Evolutionary conservation across 2,113 vertebrate genomes (phyloP).

Genomic region (Aptenodytes patagonicus): DNA sequence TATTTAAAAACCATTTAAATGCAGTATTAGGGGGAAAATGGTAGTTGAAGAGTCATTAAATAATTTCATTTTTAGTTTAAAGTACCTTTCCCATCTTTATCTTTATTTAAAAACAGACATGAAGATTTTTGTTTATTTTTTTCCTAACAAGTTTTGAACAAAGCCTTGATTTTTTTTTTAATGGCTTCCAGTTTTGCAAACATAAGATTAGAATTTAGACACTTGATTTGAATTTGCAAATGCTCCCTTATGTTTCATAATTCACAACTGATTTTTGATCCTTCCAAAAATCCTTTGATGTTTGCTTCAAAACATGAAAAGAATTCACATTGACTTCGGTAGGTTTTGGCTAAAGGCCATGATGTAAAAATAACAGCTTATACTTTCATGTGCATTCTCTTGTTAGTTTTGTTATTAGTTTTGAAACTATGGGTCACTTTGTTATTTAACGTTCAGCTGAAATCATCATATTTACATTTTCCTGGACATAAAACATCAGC

Average conservation of each 20-base stretch:
- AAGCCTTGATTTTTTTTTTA: not conserved
- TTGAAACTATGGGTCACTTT: not conserved
- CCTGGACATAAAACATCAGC: not conserved
- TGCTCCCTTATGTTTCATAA: not conserved
- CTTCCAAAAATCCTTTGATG: not conserved
- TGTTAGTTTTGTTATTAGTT: not conserved
- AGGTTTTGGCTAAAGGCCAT: not conserved
- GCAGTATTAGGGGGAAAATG: not conserved
- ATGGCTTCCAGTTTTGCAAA: not conserved
- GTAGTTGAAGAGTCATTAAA: not conserved
- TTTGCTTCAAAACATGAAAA: not conserved
- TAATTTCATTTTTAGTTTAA: not conserved
- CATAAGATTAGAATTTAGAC: not conserved
- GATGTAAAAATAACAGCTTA: not conserved
- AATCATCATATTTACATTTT: not conserved
- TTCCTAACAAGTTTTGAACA: not conserved
- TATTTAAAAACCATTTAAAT: not conserved
- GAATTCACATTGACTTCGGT: accelerated
- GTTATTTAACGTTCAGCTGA: not conserved
- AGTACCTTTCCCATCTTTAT: not conserved
- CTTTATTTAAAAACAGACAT: not conserved
- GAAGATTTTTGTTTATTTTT: not conserved
- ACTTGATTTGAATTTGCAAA: not conserved
- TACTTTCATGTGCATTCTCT: not conserved
- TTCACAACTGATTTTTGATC: not conserved